Evolutionary conservation across 2,888 invertebrate genomes (phyloP).

Genomic region (Conchocele bisecta): DNA sequence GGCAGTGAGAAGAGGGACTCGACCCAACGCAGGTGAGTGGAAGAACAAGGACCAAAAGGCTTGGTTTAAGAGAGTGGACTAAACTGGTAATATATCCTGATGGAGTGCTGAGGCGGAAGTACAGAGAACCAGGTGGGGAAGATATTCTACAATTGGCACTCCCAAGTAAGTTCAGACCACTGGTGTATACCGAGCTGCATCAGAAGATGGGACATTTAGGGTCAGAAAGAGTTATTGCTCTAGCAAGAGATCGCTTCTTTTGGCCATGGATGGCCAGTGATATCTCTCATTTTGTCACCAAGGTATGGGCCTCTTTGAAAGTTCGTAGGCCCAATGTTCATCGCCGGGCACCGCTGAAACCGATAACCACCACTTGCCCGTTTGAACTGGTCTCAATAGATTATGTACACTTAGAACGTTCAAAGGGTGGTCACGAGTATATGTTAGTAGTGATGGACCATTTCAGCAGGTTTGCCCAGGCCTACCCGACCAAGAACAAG

Average conservation of each 20-base stretch:
- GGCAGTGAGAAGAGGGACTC: too few relatives aligned
- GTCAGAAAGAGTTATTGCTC: slow-evolving; percentile 9
- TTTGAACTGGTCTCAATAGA: slow-evolving; percentile 29
- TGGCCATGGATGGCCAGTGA: slow-evolving; percentile 35
- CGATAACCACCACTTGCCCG: slow-evolving; percentile 13
- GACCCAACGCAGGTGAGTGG: too few relatives aligned
- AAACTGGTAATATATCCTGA: slow-evolving; percentile 6
- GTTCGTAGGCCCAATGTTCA: slow-evolving; percentile 2
- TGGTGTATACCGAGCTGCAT: slow-evolving; percentile 22
- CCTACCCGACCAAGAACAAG: slow-evolving; percentile 25
- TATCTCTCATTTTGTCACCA: slow-evolving; percentile 14
- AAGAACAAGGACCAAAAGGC: too few relatives aligned
- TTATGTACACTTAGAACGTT: slow-evolving; percentile 22
- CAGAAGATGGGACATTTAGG: slow-evolving; percentile 28
- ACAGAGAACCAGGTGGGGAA: background rate
- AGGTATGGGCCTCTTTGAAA: slow-evolving; percentile 18
- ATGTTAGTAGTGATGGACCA: slow-evolving; percentile 25
- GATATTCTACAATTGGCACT: slow-evolving; percentile 17
- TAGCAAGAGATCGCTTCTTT: slow-evolving; percentile 28
- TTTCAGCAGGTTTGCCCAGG: slow-evolving; percentile 25
- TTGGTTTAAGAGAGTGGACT: slow-evolving; percentile 23
- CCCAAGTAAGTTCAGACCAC: slow-evolving; percentile 14
- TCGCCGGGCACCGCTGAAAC: slow-evolving; percentile 7
- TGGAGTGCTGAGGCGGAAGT: background rate
- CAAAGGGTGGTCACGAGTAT: slow-evolving; percentile 23